These are phyloP conservation scores for Petroica traversi DNA, from an alignment of 2,113 vertebrate genomes.

Conservation along the genomic window DNA sequence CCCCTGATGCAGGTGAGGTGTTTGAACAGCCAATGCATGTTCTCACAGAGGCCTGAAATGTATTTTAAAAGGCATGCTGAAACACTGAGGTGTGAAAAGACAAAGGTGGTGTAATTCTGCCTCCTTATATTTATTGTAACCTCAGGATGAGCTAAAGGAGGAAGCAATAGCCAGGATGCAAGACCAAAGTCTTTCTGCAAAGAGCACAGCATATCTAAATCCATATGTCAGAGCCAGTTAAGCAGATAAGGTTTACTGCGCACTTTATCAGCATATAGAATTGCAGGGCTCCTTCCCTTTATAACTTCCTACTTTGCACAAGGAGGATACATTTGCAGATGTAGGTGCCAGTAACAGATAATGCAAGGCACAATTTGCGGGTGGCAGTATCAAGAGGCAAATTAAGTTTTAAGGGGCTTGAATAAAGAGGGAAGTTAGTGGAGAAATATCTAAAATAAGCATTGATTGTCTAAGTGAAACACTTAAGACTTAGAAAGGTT, in stretches of 20 bases:
- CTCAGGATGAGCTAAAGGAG: background rate
- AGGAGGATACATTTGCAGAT: background rate
- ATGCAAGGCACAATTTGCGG: background rate
- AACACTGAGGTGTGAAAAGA: background rate
- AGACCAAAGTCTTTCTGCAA: background rate
- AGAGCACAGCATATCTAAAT: background rate
- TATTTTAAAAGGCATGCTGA: background rate
- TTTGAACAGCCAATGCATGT: rapidly evolving
- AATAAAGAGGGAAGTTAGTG: background rate
- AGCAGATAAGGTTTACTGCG: background rate
- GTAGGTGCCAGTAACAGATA: background rate
- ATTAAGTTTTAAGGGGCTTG: background rate
- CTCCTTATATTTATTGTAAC: background rate
- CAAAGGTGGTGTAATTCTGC: background rate
- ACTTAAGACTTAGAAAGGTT: background rate
- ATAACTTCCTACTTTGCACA: background rate
- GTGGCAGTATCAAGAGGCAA: background rate
- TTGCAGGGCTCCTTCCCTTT: background rate
- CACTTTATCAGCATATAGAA: background rate
- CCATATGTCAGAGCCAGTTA: background rate
- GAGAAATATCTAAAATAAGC: background rate
- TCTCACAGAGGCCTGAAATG: background rate
- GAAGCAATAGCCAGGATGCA: background rate
- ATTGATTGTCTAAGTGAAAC: background rate
- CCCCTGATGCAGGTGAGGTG: background rate